Evolutionary conservation across 2,113 vertebrate genomes (phyloP).

Genomic region (Phrynocephalus versicolor): DNA sequence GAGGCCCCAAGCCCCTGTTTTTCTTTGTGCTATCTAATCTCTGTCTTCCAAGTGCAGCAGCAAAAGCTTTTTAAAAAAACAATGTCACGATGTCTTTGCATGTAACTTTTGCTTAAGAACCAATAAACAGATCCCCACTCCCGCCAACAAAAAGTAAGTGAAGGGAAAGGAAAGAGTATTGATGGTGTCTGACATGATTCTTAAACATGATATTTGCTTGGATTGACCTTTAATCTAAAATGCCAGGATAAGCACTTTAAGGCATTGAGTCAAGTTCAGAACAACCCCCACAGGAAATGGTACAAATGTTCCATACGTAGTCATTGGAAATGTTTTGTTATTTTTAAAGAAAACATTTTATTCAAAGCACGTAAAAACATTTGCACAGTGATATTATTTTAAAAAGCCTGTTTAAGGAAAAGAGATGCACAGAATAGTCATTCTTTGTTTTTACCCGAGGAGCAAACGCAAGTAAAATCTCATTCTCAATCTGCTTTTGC

Average conservation of each 20-base stretch:
- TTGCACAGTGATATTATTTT: slow-evolving; percentile 17
- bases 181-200: slow-evolving; percentile 39
- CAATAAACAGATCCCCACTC: slow-evolving; percentile 11
- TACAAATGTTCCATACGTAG: slow-evolving; percentile 35
- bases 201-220: slow-evolving; percentile 40
- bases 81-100: slow-evolving; percentile 25
- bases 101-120: slow-evolving; percentile 3
- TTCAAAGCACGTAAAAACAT: slow-evolving; percentile 29
- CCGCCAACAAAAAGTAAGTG: slow-evolving; percentile 21
- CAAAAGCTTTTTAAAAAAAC: slow-evolving; percentile 3
- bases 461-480: neutral
- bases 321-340: slow-evolving; percentile 37
- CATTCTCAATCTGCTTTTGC: neutral
- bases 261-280: slow-evolving; percentile 39
- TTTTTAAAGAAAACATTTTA: slow-evolving; percentile 3
- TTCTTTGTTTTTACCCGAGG: neutral
- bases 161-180: slow-evolving; percentile 26
- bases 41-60: slow-evolving; percentile 22
- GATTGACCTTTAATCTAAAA: slow-evolving; percentile 31
- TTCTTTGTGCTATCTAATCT: slow-evolving; percentile 31
- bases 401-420: slow-evolving; percentile 6
- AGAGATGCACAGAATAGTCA: neutral
- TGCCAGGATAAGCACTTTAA: slow-evolving; percentile 28
- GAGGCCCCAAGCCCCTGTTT: neutral
- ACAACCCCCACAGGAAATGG: slow-evolving; percentile 32